These are phyloP conservation scores for Trachemys scripta DNA, from an alignment of 2,113 vertebrate genomes.

Conservation along the genomic window DNA sequence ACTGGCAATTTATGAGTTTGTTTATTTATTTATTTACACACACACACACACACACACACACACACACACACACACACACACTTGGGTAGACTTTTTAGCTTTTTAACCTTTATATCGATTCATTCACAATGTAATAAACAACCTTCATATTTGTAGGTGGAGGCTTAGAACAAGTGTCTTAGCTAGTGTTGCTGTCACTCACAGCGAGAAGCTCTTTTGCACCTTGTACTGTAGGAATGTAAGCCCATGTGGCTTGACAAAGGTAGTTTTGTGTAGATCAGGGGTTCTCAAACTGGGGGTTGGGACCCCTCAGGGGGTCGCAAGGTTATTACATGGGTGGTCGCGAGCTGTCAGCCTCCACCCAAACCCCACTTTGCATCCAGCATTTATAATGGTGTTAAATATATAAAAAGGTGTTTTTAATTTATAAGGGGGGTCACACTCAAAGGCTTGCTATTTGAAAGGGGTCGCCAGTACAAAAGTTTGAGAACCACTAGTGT, in stretches of 20 bases:
- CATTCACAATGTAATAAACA: constrained; percentile 20
- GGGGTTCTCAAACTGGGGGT: too few species aligned
- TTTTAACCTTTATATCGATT: neutral
- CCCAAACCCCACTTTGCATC: too few species aligned
- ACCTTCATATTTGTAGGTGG: constrained; percentile 15
- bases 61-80: neutral
- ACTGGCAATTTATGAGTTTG: neutral
- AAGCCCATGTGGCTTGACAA: constrained; percentile 50
- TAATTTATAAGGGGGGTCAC: too few species aligned
- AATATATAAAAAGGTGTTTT: too few species aligned
- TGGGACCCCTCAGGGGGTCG: too few species aligned
- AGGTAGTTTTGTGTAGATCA: constrained; percentile 45
- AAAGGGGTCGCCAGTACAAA: too few species aligned
- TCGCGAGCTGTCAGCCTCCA: too few species aligned
- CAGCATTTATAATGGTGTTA: too few species aligned
- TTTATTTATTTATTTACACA: too few species aligned
- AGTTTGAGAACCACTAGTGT: neutral
- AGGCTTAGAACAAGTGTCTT: constrained; percentile 32
- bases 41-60: too few species aligned
- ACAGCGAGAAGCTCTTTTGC: constrained; percentile 46
- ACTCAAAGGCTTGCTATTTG: too few species aligned
- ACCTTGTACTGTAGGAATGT: constrained; percentile 16
- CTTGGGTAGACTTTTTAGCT: neutral
- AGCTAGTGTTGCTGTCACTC: constrained; percentile 52
- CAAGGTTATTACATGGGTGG: too few species aligned